phyloP scores from a whole-genome alignment of 23 tunicate genomes.

The Styela plicata region DNA sequence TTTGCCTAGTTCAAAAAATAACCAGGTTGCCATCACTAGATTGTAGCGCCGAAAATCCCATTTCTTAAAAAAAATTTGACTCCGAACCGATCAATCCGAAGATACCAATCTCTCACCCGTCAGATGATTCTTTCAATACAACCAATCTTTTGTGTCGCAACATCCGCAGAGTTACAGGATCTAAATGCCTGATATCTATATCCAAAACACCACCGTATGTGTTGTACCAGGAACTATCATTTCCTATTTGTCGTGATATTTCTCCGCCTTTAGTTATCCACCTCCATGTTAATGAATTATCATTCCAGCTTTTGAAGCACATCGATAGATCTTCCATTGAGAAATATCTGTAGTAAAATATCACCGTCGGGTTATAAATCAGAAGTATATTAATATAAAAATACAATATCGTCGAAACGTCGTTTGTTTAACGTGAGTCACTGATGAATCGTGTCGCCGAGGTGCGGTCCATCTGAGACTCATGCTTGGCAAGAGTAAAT shows the following conservation, averaged over 20 bases:
- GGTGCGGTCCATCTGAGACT: too few relatives aligned
- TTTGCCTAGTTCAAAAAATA: too few relatives aligned
- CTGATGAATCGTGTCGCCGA: too few relatives aligned
- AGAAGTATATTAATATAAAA: too few relatives aligned
- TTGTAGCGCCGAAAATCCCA: too few relatives aligned
- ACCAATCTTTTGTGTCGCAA: neutral
- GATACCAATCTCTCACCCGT: neutral
- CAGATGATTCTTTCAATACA: neutral
- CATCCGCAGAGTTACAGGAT: neutral
- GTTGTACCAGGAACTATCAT: conserved; percentile 7
- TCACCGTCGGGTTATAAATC: too few relatives aligned
- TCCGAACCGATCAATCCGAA: too few relatives aligned
- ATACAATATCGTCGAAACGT: too few relatives aligned
- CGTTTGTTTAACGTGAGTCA: too few relatives aligned
- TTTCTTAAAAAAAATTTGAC: too few relatives aligned
- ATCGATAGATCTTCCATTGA: neutral
- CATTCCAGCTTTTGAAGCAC: neutral
- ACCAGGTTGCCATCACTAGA: too few relatives aligned
- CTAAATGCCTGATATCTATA: neutral
- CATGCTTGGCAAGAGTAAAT: too few relatives aligned
- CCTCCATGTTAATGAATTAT: neutral
- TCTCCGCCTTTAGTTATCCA: conserved; percentile 15
- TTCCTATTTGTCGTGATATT: conserved; percentile 8
- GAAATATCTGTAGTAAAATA: neutral
- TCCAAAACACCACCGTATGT: conserved; percentile 20